These are phyloP conservation scores for Callospermophilus lateralis DNA, from an alignment of 2,113 vertebrate genomes.

Conservation along the genomic window DNA sequence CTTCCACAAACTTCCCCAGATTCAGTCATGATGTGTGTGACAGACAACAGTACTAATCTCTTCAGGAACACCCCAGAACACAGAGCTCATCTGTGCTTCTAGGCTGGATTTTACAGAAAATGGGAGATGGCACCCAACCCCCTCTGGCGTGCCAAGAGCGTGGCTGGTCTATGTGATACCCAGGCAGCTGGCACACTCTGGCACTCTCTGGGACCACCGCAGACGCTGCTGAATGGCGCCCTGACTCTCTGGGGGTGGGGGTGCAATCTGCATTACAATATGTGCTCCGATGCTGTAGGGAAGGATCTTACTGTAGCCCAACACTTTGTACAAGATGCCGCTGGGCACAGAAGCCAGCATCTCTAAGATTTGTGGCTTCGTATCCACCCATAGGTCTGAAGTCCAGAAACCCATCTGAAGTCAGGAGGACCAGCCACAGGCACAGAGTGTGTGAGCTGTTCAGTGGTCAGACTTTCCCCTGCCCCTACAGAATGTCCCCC, in stretches of 20 bases:
- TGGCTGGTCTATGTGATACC: constrained; percentile 83
- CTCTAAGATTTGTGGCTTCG: constrained; percentile 73
- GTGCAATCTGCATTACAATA: constrained; percentile 85
- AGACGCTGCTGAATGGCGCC: constrained; percentile 79
- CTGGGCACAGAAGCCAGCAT: constrained; percentile 64
- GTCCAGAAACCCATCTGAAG: constrained; percentile 63
- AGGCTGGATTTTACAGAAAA: constrained; percentile 80
- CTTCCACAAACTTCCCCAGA: constrained; percentile 51
- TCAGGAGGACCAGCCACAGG: not conserved
- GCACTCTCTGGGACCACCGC: constrained; percentile 76
- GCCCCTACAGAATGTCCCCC: not conserved
- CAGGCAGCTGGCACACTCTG: constrained; percentile 75
- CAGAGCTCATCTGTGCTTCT: constrained; percentile 78
- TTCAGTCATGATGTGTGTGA: constrained; percentile 63
- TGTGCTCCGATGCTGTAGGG: constrained; percentile 77
- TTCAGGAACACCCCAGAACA: constrained; percentile 75
- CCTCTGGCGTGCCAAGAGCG: constrained; percentile 83
- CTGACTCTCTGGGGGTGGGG: constrained; percentile 67
- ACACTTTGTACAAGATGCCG: constrained; percentile 80
- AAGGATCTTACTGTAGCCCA: constrained; percentile 78
- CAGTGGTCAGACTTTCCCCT: not conserved
- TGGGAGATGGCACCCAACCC: constrained; percentile 80
- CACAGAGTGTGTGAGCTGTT: constrained; percentile 19
- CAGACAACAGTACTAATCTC: constrained; percentile 75
- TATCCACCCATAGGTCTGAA: not conserved